Base-by-base conservation (phyloP, 2,888 invertebrate species). In the Megamerina dolium region DNA sequence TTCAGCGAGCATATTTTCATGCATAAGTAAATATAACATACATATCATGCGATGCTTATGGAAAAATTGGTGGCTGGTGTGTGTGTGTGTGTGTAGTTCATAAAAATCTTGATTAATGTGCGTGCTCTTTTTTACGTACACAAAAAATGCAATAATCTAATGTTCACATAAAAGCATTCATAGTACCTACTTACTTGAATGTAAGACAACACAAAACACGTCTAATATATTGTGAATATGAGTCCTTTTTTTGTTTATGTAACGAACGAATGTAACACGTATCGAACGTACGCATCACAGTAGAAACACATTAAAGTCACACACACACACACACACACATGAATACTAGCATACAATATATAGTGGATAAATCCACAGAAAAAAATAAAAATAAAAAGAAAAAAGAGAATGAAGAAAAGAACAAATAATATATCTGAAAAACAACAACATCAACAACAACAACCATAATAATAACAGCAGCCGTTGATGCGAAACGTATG, bases 81-180 rank as follows among this genome's bases (percentile, higher is more conserved):
- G n/a, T n/a, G n/a, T n/a, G n/a, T n/a, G n/a, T n/a, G n/a, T n/a
- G n/a, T n/a, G n/a, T n/a, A n/a, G n/a, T n/a, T n/a, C 42, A 45
- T 48, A 40, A 45, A 45, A 41, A 37, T 33, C 45, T 34, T 19
- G 36, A 29, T 34, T 41, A 48, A 48, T 45, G 45, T 48, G 45
- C 37, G 40, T n/a, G n/a, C n/a, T n/a, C n/a, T n/a, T n/a, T n/a
- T n/a, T 37, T 37, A 42, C 31, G 27, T 37, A 32, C 37, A 14
- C 26, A 17, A 31, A 31, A 31, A 27, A n/a, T 27, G 27, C 27
- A 27, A 27, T 27, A 27, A 3, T 31, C 4, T 31, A n/a, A n/a
- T n/a, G n/a, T n/a, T n/a, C n/a, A 13, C 31, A 5, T 6, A 10
- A 31, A 31, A 9, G 16, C 31, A 13, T 31, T 27, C 13, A 13